Conservation (phyloP, 2,888 invertebrate species). For the Schrankia costaestrigalis region DNA sequence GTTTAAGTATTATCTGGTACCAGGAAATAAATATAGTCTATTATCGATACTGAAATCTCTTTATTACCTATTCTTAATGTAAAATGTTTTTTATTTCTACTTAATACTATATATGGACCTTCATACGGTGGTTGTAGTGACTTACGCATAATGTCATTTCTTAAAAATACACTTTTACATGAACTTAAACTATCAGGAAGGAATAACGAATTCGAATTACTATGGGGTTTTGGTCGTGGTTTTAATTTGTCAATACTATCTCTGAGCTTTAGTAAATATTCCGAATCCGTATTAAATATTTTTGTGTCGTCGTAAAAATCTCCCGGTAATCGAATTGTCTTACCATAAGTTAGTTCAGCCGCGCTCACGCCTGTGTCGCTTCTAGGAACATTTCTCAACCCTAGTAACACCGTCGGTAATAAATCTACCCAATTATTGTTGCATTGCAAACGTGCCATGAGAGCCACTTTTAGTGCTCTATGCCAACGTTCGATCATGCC, state of each 20-base stretch:
- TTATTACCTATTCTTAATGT: no score
- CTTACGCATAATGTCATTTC: background rate
- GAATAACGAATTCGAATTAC: no score
- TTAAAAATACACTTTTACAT: no score
- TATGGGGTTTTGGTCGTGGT: background rate
- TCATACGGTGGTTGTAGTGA: background rate
- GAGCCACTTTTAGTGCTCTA: no score
- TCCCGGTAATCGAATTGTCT: background rate
- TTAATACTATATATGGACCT: background rate
- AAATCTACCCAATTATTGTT: slow-evolving; percentile 1
- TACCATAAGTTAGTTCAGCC: background rate
- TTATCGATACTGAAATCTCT: no score
- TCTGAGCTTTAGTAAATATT: background rate
- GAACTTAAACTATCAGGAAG: no score
- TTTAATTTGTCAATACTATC: background rate
- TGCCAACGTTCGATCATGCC: no score
- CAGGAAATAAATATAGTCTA: no score
- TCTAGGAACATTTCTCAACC: background rate
- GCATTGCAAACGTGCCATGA: background rate
- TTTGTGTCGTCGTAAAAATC: background rate
- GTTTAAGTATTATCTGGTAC: no score
- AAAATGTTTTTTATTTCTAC: no score
- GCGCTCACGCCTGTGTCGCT: background rate
- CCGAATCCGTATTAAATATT: no score
- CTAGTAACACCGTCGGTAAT: slow-evolving; percentile 1